Percentiles rank a stretch among this genome's conserved stretches.
Conservation (phyloP, 2,888 invertebrate species). For the Agriopis marginaria region DNA sequence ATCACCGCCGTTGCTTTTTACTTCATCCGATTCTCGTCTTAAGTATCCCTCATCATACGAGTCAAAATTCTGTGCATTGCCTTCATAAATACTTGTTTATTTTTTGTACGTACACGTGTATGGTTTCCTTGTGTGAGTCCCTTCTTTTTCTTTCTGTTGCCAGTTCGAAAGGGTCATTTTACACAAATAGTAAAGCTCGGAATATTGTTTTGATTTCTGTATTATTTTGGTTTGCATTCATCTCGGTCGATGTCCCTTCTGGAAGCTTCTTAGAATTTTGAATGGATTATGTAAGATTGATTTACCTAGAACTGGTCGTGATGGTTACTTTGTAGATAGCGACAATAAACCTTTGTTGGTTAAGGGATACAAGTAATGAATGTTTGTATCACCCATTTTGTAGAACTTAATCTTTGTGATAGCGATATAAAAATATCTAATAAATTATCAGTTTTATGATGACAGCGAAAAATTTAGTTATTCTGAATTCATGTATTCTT, state of each 20-base stretch:
- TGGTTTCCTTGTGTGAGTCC: conserved; percentile 49
- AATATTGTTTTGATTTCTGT: conserved; percentile 48
- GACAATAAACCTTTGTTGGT: conserved; percentile 25
- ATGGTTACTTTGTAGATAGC: conserved; percentile 25
- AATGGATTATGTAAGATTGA: conserved; percentile 29
- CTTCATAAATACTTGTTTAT: conserved; percentile 50
- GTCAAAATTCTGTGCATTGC: conserved; percentile 23
- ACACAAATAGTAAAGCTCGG: conserved; percentile 56
- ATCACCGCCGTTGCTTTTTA: conserved; percentile 54
- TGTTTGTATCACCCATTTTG: not conserved
- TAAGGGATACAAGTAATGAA: conserved; percentile 5
- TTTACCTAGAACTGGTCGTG: conserved; percentile 17
- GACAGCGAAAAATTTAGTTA: not conserved
- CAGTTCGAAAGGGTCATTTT: conserved; percentile 61
- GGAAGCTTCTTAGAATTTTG: conserved; percentile 37
- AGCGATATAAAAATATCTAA: not conserved
- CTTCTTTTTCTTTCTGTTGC: conserved; percentile 56
- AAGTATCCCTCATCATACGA: conserved; percentile 27
- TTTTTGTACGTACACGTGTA: conserved; percentile 60
- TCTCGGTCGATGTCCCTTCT: conserved; percentile 30
- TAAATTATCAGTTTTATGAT: not conserved
- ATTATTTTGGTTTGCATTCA: conserved; percentile 34
- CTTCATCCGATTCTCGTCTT: conserved; percentile 33
- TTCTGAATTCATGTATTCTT: too few species aligned
- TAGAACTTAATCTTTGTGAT: not conserved